Percentiles rank a stretch among this genome's conserved stretches.
phyloP scores from a whole-genome alignment of 2,888 invertebrate genomes.

The Drosophila glabriapex region DNA sequence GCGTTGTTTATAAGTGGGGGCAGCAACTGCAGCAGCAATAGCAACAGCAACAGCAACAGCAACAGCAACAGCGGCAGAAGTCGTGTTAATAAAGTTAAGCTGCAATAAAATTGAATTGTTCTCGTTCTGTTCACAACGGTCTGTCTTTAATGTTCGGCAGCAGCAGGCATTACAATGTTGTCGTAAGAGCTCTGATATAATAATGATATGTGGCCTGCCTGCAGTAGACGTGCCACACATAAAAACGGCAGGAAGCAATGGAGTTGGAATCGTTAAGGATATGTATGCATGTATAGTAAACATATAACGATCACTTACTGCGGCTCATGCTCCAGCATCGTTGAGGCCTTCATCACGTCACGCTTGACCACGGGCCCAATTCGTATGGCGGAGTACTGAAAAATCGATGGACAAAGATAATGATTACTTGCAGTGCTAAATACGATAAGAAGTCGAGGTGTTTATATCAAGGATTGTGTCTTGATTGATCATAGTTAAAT shows the following conservation, averaged over 20 bases:
- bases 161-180: constrained; percentile 62
- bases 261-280: constrained; percentile 17
- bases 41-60: neutral
- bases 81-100: constrained; percentile 77
- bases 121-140: constrained; percentile 6
- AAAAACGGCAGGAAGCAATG: neutral
- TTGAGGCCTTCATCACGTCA: constrained; percentile 99
- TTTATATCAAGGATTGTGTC: neutral
- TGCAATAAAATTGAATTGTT: constrained; percentile 81
- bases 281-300: neutral
- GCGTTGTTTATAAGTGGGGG: constrained; percentile 34
- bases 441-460: neutral
- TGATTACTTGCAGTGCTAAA: constrained; percentile 13
- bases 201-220: constrained; percentile 33
- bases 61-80: neutral
- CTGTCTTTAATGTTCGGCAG: constrained; percentile 35
- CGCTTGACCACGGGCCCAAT: constrained; percentile 99
- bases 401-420: constrained; percentile 64
- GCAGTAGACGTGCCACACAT: constrained; percentile 1
- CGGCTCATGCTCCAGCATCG: constrained; percentile 99
- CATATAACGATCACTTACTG: constrained; percentile 88
- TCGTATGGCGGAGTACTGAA: constrained; percentile 98
- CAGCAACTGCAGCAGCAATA: neutral
- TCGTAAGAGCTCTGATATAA: constrained; percentile 30
- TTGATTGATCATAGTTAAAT: neutral